A percentile compares a stretch with the other conserved stretches of the same genome.
Conservation (phyloP, 2,888 invertebrate species). For the Pachydiplax longipennis region DNA sequence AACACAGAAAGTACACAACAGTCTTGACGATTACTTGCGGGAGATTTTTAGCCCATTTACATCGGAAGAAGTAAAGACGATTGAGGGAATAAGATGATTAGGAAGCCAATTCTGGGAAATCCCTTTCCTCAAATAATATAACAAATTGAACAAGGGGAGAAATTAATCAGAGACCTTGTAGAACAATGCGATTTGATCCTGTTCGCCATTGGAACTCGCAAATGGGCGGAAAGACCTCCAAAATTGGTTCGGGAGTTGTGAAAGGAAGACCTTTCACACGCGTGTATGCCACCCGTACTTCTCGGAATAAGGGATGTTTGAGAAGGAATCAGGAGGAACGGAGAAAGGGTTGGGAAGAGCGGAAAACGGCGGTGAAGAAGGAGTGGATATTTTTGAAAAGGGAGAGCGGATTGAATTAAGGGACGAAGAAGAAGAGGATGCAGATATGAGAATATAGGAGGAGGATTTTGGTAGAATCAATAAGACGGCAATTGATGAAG, state of each 20-base stretch:
- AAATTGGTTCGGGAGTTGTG: conserved; percentile 29
- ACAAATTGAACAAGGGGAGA: background rate
- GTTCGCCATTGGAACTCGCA: background rate
- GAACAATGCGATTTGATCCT: background rate
- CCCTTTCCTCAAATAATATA: background rate
- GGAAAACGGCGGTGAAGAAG: background rate
- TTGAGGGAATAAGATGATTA: too few relatives aligned
- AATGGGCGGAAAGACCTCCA: background rate
- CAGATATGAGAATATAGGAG: background rate
- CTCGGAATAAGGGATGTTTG: background rate
- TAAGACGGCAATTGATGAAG: background rate
- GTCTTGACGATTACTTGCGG: too few relatives aligned
- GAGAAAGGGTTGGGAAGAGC: background rate
- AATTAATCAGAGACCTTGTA: conserved; percentile 5
- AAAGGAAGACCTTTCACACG: conserved; percentile 16
- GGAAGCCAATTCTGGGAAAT: too few relatives aligned
- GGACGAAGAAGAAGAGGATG: background rate
- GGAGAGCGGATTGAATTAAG: background rate
- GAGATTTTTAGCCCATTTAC: too few relatives aligned
- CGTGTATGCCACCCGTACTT: background rate
- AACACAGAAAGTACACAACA: too few relatives aligned
- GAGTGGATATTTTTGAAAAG: background rate
- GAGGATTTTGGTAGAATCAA: background rate
- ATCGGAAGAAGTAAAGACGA: too few relatives aligned
- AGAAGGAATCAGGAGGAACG: background rate